Percentiles rank a stretch among this genome's conserved stretches.
These are phyloP conservation scores for Pammene fasciana DNA, from an alignment of 2,888 invertebrate species.

Conservation along the genomic window DNA sequence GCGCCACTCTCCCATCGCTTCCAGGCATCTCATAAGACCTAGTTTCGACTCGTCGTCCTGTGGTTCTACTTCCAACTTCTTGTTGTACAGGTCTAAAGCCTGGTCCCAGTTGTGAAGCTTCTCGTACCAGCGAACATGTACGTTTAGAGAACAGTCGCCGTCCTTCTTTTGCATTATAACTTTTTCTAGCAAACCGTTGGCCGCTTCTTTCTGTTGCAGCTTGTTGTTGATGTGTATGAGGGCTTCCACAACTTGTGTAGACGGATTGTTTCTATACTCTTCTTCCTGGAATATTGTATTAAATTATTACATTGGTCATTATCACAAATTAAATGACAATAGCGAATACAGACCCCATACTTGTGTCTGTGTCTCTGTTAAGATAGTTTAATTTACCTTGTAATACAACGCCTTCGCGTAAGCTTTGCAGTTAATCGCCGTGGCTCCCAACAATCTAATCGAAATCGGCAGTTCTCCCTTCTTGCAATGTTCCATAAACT, in stretches of 20 bases:
- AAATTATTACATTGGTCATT: background rate
- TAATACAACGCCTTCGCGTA: constrained; percentile 86
- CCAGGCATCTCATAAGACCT: constrained; percentile 97
- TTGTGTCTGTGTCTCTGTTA: too few relatives aligned
- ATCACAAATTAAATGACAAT: too few relatives aligned
- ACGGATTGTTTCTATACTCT: constrained; percentile 89
- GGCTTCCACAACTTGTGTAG: constrained; percentile 93
- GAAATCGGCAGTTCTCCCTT: constrained; percentile 96
- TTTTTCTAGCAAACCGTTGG: constrained; percentile 94
- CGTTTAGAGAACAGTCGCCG: constrained; percentile 80
- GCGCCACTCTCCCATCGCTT: constrained; percentile 99
- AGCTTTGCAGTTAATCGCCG: constrained; percentile 95
- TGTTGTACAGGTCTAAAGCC: constrained; percentile 93
- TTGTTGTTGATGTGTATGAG: constrained; percentile 99
- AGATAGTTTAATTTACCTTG: constrained; percentile 64
- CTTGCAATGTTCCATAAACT: constrained; percentile 99
- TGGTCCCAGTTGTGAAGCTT: constrained; percentile 99
- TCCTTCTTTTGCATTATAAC: constrained; percentile 91
- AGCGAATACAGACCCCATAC: too few relatives aligned
- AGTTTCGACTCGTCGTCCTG: constrained; percentile 91
- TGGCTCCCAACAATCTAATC: constrained; percentile 92
- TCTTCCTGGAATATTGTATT: constrained; percentile 85
- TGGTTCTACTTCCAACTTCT: constrained; percentile 86
- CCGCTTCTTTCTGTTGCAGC: constrained; percentile 98
- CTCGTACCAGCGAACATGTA: constrained; percentile 96